These are phyloP conservation scores for Champsocephalus gunnari DNA, from an alignment of 2,797 vertebrate species.

Conservation along the genomic window DNA sequence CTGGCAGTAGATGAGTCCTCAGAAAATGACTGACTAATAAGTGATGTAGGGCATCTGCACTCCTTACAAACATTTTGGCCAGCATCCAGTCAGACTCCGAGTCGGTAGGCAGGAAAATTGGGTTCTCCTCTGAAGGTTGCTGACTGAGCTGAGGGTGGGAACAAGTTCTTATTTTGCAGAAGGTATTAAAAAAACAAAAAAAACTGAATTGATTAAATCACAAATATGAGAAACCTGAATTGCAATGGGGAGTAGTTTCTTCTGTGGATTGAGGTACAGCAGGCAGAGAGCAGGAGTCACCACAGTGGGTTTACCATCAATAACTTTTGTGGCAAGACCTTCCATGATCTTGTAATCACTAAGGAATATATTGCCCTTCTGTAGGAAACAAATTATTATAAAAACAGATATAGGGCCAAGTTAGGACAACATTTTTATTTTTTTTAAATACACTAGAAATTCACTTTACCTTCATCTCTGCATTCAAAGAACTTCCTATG, in stretches of 20 bases:
- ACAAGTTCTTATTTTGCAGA: neutral
- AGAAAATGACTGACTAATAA: slow-evolving; percentile 66
- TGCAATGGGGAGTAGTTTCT: slow-evolving; percentile 50
- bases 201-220: neutral
- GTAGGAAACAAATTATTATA: neutral
- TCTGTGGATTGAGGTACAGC: slow-evolving; percentile 44
- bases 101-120: slow-evolving; percentile 81
- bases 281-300: slow-evolving; percentile 40
- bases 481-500: slow-evolving; percentile 29
- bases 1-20: slow-evolving; percentile 74
- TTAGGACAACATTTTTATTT: too few species aligned
- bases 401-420: neutral
- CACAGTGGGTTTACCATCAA: slow-evolving; percentile 7
- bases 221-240: slow-evolving; percentile 45
- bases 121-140: slow-evolving; percentile 69
- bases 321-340: slow-evolving; percentile 7
- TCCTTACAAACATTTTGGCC: slow-evolving; percentile 80
- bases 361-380: slow-evolving; percentile 62
- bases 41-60: slow-evolving; percentile 63
- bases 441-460: too few species aligned
- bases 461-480: slow-evolving; percentile 42
- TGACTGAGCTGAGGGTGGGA: slow-evolving; percentile 67
- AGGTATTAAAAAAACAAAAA: neutral
- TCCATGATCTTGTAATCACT: slow-evolving; percentile 47
- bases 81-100: slow-evolving; percentile 77